These are phyloP conservation scores for Nephrotoma appendiculata DNA, from an alignment of 2,888 invertebrate species.

Conservation along the genomic window DNA sequence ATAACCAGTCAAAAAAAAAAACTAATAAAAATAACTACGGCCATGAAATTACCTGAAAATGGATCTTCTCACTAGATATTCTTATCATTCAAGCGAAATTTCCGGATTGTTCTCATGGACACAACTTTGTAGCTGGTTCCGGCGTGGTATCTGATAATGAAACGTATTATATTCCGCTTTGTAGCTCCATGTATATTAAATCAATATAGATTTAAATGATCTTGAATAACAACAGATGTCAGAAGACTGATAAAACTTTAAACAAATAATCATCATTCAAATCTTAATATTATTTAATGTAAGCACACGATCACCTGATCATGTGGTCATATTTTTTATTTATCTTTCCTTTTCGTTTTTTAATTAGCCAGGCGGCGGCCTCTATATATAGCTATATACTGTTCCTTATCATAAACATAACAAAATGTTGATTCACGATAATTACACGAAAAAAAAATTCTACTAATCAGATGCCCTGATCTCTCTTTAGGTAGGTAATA, in stretches of 20 bases:
- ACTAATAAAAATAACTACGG: too few relatives aligned
- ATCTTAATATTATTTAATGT: background rate
- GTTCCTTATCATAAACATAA: background rate
- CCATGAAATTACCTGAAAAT: too few relatives aligned
- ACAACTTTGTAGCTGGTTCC: too few relatives aligned
- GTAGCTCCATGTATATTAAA: too few relatives aligned
- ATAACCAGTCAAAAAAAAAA: too few relatives aligned
- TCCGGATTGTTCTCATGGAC: too few relatives aligned
- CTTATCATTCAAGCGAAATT: too few relatives aligned
- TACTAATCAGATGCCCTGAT: background rate
- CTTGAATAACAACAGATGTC: background rate
- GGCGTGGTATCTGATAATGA: too few relatives aligned
- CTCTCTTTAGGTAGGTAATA: background rate
- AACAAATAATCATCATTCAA: background rate
- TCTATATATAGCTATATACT: background rate
- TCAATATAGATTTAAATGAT: too few relatives aligned
- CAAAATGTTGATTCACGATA: background rate
- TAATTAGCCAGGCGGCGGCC: background rate
- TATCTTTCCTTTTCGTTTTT: background rate
- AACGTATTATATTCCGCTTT: too few relatives aligned
- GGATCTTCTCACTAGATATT: too few relatives aligned
- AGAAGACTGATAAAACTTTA: background rate
- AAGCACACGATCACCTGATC: background rate
- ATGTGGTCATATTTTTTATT: background rate
- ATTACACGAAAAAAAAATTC: background rate